phyloP scores from a whole-genome alignment of 2,888 invertebrate genomes.

The Hydrotaea diabolus region DNA sequence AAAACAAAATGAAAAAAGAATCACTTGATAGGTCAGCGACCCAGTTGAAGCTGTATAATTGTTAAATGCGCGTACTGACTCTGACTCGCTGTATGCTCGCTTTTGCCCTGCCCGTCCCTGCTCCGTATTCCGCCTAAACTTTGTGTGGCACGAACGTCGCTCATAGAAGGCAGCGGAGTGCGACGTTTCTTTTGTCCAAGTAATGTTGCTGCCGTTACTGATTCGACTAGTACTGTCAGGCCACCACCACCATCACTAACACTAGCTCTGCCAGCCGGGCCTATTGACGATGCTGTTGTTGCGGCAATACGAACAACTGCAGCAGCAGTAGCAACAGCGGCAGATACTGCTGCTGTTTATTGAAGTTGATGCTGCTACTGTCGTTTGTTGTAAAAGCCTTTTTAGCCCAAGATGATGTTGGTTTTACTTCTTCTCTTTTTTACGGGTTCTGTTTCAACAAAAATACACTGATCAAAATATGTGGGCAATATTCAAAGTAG shows the following conservation, averaged over 20 bases:
- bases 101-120: not conserved
- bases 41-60: conserved; percentile 73
- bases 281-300: too few relatives aligned
- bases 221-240: not conserved
- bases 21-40: conserved; percentile 80
- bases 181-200: conserved; percentile 22
- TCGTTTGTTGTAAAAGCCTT: conserved; percentile 47
- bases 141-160: not conserved
- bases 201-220: conserved; percentile 20
- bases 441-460: conserved; percentile 13
- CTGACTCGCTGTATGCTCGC: not conserved
- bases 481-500: too few relatives aligned
- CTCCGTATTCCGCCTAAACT: conserved; percentile 22
- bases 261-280: not conserved
- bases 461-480: conserved; percentile 40
- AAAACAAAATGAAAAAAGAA: conserved; percentile 65
- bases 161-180: not conserved
- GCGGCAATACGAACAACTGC: too few relatives aligned
- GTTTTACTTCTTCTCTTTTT: conserved; percentile 52
- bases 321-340: conserved; percentile 10
- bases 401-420: conserved; percentile 45
- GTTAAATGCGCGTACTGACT: conserved; percentile 63
- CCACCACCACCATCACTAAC: not conserved
- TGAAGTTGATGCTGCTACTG: conserved; percentile 56
- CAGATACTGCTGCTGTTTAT: conserved; percentile 30